Evolutionary conservation across 2,113 vertebrate genomes (phyloP), one percentile per base, ranked within the genome.

Genomic region (Campylomormyrus numenius): DNA sequence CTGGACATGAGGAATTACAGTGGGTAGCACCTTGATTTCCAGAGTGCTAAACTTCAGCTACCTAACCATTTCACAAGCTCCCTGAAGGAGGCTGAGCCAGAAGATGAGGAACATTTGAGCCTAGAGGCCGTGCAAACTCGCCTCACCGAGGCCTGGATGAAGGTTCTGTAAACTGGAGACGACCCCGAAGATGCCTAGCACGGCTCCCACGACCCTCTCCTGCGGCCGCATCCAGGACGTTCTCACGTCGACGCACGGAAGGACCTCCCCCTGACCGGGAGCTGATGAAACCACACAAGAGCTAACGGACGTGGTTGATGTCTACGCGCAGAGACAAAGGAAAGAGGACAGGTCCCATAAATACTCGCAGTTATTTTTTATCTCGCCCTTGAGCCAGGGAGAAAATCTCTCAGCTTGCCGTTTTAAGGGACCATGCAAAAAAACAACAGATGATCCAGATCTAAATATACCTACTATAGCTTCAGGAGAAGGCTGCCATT

Each of bases 361-460:
- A 90, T 50, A 85, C 89, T 66, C 9, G 39, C 45, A 66, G 83
- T 66, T 48, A 35, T 90, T 86, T 90, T 48, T 48, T 85, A 49
- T 70, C 35, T 31, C 53, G 19, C 66, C 88, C 58, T 66, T 53
- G 27, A 70, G 49, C 49, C 49, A 24, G 70, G 88, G 31, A 90
- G 80, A 90, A 49, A 62, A 53, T 62, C 52, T 85, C 89, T 48
- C 35, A 52, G 89, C 89, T 74, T 70, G 56, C 89, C 31, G 17
- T 88, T 88, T 83, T 74, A 35, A 88, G 87, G 70, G n/a, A 83
- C 50, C 70, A 21, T 45, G 86, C 35, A 58, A 53, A 88, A 88
- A 66, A 80, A 80, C 85, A 90, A 88, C 89, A 52, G 89, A 90
- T 90, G 86, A 90, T 88, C 86, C 66, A 42, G 86, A 74, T 84